These are phyloP conservation scores for Zoanthus sansibaricus DNA, from an alignment of 92 coral and sea anemone genomes.

Conservation along the genomic window DNA sequence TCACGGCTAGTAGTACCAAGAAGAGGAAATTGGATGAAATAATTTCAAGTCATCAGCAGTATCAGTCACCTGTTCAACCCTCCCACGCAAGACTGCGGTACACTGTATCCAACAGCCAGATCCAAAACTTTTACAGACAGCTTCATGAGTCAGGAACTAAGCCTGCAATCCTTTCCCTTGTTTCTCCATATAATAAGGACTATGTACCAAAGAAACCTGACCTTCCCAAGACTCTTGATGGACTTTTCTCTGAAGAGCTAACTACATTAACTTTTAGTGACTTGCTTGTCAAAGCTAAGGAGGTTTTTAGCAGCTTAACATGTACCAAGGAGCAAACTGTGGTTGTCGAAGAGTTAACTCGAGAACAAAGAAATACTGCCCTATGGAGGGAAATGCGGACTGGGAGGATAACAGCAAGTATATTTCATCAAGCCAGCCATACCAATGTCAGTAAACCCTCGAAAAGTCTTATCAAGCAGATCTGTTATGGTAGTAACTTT, in stretches of 20 bases:
- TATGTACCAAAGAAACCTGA: slow-evolving; percentile 45
- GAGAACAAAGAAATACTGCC: slow-evolving; percentile 6
- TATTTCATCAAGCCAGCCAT: slow-evolving; percentile 52
- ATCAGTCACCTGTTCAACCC: slow-evolving; percentile 15
- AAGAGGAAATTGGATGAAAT: slow-evolving; percentile 59
- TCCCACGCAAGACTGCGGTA: slow-evolving; percentile 5
- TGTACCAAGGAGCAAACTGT: neutral
- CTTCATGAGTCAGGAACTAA: slow-evolving; percentile 14
- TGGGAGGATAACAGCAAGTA: slow-evolving; percentile 56
- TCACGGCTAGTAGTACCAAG: slow-evolving; percentile 58
- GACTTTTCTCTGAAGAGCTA: slow-evolving; percentile 24
- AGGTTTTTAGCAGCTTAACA: neutral
- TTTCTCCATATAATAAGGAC: slow-evolving; percentile 35
- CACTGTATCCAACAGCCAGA: neutral
- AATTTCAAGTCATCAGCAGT: slow-evolving; percentile 32
- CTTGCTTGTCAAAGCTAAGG: slow-evolving; percentile 22
- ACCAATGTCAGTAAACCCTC: slow-evolving; percentile 44
- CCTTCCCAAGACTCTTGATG: slow-evolving; percentile 39
- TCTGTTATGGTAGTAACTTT: slow-evolving; percentile 12
- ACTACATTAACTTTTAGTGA: slow-evolving; percentile 5
- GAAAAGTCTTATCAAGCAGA: slow-evolving; percentile 46
- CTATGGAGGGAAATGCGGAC: slow-evolving; percentile 37
- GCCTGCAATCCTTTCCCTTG: slow-evolving; percentile 52
- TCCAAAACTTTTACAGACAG: slow-evolving; percentile 14
- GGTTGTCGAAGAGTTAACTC: neutral